Percentiles rank a stretch among this genome's conserved stretches.
Conservation (phyloP, 2,888 invertebrate species). For the Nephrotoma guestfalica region DNA sequence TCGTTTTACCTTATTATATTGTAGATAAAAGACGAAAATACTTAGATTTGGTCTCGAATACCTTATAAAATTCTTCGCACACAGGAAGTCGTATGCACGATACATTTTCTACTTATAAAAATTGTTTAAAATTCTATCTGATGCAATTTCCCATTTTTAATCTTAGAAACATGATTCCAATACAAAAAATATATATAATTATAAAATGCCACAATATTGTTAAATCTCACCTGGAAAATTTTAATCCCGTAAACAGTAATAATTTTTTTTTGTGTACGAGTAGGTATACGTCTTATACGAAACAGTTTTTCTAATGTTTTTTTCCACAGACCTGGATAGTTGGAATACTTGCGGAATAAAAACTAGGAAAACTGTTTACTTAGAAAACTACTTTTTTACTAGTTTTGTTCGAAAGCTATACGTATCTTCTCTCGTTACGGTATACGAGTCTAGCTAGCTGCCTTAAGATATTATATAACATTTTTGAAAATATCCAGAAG, state of each 20-base stretch:
- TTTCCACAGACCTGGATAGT: background rate
- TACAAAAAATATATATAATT: background rate
- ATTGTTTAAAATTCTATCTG: background rate
- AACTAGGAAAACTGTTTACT: background rate
- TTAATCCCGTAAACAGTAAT: background rate
- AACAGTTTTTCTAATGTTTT: background rate
- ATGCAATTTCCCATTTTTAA: background rate
- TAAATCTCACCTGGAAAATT: background rate
- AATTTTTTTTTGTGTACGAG: background rate
- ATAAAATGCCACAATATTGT: background rate
- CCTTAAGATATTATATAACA: no score
- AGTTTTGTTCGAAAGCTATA: background rate
- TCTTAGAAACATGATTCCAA: background rate
- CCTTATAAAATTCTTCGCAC: background rate
- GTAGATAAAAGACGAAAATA: no score
- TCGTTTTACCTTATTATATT: background rate
- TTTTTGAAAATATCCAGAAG: background rate
- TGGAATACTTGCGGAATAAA: background rate
- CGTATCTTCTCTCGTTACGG: no score
- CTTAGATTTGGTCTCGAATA: background rate
- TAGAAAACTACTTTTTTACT: background rate
- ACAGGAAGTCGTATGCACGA: background rate
- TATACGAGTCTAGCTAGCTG: no score
- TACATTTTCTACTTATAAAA: background rate
- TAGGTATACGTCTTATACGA: no score